A percentile compares a stretch with the other conserved stretches of the same genome.
Conservation (phyloP, 2,797 vertebrate genomes). For the Gymnocypris eckloni region DNA sequence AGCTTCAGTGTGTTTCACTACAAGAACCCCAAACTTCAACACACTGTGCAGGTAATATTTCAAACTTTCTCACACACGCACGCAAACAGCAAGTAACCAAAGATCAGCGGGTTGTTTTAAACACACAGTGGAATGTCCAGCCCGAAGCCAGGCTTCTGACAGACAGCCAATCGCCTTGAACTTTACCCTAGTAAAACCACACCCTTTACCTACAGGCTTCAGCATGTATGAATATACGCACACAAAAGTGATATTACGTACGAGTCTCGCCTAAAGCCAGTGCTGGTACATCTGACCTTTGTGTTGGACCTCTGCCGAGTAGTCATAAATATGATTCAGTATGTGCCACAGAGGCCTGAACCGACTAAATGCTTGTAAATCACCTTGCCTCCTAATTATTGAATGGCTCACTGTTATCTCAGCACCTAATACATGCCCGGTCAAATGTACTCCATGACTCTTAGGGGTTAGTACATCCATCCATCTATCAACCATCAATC, state of each 20-base stretch:
- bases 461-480: slow-evolving; percentile 3
- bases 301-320: slow-evolving; percentile 35
- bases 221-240: slow-evolving; percentile 60
- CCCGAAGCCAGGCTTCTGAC: slow-evolving; percentile 48
- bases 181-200: slow-evolving; percentile 50
- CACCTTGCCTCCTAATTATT: not conserved
- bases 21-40: slow-evolving; percentile 98
- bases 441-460: not conserved
- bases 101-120: slow-evolving; percentile 7
- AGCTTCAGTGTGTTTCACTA: slow-evolving; percentile 99
- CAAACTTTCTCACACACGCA: slow-evolving; percentile 36
- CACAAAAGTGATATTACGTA: slow-evolving; percentile 7
- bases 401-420: not conserved
- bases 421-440: not conserved
- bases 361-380: not conserved
- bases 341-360: slow-evolving; percentile 10
- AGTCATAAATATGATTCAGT: slow-evolving; percentile 30
- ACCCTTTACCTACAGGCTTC: slow-evolving; percentile 57
- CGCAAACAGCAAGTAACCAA: slow-evolving; percentile 32
- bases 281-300: slow-evolving; percentile 47
- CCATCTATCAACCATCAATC: not conserved
- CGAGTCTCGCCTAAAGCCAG: slow-evolving; percentile 37
- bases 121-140: slow-evolving; percentile 52
- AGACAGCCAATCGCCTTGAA: slow-evolving; percentile 40
- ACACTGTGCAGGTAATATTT: slow-evolving; percentile 93